A percentile compares a stretch with the other conserved stretches of the same genome.
phyloP scores from a whole-genome alignment of 1,140 invertebrate genomes.

The Lepidurus couesii region DNA sequence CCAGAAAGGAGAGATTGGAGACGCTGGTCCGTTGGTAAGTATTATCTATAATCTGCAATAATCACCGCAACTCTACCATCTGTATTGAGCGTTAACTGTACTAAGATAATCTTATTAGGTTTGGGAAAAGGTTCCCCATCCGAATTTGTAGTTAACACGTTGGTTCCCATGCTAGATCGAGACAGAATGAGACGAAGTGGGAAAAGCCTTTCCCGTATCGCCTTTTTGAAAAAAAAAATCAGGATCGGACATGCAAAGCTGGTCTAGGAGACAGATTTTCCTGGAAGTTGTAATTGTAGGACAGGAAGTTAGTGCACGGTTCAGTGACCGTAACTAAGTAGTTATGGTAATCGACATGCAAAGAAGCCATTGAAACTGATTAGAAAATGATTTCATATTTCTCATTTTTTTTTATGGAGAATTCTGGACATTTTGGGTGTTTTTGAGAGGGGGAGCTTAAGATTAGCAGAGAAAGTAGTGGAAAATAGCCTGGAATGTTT shows the following conservation, averaged over 20 bases:
- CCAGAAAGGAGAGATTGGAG: conserved; percentile 78
- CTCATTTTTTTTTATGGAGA: not conserved
- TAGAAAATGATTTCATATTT: not conserved
- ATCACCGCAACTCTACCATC: not conserved
- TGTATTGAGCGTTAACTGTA: not conserved
- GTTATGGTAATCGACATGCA: conserved; percentile 21
- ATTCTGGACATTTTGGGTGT: not conserved
- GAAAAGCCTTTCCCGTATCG: not conserved
- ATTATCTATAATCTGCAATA: conserved; percentile 24
- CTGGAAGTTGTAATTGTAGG: conserved; percentile 1
- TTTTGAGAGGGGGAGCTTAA: no score
- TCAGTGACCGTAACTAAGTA: not conserved
- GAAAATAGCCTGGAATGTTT: not conserved
- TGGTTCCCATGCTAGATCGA: no score
- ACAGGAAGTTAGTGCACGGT: conserved; percentile 35
- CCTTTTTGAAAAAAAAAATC: no score
- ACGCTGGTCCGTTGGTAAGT: conserved; percentile 51
- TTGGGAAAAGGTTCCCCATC: no score
- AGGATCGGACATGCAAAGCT: not conserved
- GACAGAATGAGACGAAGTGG: not conserved
- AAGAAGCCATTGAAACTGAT: conserved; percentile 7
- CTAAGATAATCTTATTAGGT: not conserved
- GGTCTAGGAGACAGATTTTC: not conserved
- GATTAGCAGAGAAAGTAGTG: no score
- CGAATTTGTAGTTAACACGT: no score